Percentiles rank a stretch among this genome's conserved stretches.
Evolutionary conservation across 2,113 vertebrate species (phyloP).

Genomic region (Eolophus roseicapilla): DNA sequence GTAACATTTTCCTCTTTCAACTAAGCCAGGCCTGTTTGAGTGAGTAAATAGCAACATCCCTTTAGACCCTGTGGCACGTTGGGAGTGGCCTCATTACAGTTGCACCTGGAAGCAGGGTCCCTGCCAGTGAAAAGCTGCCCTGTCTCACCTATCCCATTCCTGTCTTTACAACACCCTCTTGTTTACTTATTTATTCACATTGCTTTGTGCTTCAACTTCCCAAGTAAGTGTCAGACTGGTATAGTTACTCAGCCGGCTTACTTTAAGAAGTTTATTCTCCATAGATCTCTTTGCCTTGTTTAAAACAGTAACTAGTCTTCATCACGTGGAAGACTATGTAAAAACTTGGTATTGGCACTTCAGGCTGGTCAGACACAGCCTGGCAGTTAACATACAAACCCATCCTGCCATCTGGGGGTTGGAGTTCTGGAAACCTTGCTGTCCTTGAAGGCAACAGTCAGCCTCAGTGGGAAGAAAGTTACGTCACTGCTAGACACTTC

Average conservation of each 20-base stretch:
- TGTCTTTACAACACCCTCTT: not conserved
- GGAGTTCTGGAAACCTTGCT: not conserved
- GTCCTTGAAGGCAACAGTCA: not conserved
- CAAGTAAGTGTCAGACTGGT: not conserved
- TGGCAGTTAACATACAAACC: not conserved
- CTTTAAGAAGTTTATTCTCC: not conserved
- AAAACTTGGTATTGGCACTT: not conserved
- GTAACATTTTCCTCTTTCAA: not conserved
- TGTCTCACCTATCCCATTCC: not conserved
- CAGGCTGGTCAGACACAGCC: not conserved
- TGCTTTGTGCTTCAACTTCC: not conserved
- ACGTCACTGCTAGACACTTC: not conserved
- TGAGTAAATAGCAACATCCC: not conserved
- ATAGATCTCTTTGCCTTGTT: not conserved
- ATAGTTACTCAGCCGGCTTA: not conserved
- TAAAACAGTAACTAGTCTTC: not conserved
- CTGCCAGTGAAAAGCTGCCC: not conserved
- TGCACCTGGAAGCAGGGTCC: not conserved
- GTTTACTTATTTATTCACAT: not conserved
- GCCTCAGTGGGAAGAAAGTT: not conserved
- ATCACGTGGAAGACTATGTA: not conserved
- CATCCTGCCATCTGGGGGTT: rapidly evolving
- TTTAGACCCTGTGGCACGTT: not conserved
- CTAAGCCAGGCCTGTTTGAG: not conserved
- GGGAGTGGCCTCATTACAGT: not conserved